phyloP scores from a whole-genome alignment of 2,888 invertebrate species.

The Macrosiphum euphorbiae region DNA sequence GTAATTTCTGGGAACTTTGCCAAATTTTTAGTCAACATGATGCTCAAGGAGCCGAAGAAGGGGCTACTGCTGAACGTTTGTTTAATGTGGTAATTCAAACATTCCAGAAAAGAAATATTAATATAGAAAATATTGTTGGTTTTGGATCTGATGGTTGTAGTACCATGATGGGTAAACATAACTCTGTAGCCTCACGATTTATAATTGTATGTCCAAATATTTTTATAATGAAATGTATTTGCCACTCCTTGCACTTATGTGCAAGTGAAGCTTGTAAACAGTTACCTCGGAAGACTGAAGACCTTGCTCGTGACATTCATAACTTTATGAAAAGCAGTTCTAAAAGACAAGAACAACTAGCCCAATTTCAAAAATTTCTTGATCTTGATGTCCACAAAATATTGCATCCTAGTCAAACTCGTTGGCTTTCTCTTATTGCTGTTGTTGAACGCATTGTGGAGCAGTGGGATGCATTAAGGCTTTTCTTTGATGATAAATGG shows the following conservation, averaged over 20 bases:
- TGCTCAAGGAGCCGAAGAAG: not conserved
- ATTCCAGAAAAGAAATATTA: not conserved
- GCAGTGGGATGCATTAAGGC: too few relatives aligned
- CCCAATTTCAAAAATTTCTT: slow-evolving; percentile 49
- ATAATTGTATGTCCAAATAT: not conserved
- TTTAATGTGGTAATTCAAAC: not conserved
- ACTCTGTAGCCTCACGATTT: not conserved
- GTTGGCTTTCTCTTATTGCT: too few relatives aligned
- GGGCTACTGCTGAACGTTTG: not conserved
- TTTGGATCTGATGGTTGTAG: not conserved
- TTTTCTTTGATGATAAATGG: too few relatives aligned
- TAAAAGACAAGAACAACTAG: not conserved
- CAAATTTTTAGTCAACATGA: not conserved
- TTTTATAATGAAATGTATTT: not conserved
- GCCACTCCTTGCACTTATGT: not conserved
- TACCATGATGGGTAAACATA: not conserved
- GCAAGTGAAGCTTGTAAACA: not conserved
- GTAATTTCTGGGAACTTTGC: not conserved
- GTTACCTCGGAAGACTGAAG: not conserved
- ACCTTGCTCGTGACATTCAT: not conserved
- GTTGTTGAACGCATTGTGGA: too few relatives aligned
- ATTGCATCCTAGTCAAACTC: too few relatives aligned
- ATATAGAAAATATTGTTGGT: not conserved
- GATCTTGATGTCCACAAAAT: too few relatives aligned
- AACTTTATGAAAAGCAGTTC: slow-evolving; percentile 3